Conservation (phyloP, 92 coral and sea anemone genomes). For the Ricordea florida region DNA sequence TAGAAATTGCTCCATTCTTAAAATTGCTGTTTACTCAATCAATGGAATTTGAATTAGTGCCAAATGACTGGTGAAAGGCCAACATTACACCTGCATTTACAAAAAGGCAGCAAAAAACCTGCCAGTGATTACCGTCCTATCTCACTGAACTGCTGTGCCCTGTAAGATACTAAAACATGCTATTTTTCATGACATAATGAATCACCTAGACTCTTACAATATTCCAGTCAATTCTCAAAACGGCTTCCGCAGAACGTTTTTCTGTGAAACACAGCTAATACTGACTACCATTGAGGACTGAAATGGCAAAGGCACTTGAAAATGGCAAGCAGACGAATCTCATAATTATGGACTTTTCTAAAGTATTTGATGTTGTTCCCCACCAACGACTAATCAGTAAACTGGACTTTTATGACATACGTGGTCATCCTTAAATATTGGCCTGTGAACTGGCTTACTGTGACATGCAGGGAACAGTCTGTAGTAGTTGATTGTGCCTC, state of each 20-base stretch:
- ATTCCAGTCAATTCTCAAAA: not conserved
- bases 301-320: not conserved
- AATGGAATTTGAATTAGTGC: not conserved
- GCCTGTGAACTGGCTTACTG: constrained; percentile 21
- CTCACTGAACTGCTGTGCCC: constrained; percentile 1
- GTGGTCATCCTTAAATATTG: constrained; percentile 3
- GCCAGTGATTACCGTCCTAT: not conserved
- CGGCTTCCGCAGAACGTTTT: constrained; percentile 1
- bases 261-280: constrained; percentile 12
- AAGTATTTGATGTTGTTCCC: constrained; percentile 26
- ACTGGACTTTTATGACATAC: constrained; percentile 7
- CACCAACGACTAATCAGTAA: not conserved
- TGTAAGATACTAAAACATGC: not conserved
- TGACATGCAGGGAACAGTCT: constrained; percentile 27
- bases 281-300: not conserved
- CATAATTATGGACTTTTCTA: not conserved
- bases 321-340: not conserved
- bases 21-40: not conserved
- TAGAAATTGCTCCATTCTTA: constrained; percentile 7
- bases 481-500: constrained; percentile 43
- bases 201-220: not conserved
- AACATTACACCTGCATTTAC: not conserved
- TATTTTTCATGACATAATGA: not conserved
- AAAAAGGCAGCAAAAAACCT: constrained; percentile 9
- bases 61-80: constrained; percentile 3